Percentiles rank a stretch among this genome's conserved stretches.
Evolutionary conservation across 2,113 vertebrate species (phyloP).

Genomic region (Rhinogobius similis): DNA sequence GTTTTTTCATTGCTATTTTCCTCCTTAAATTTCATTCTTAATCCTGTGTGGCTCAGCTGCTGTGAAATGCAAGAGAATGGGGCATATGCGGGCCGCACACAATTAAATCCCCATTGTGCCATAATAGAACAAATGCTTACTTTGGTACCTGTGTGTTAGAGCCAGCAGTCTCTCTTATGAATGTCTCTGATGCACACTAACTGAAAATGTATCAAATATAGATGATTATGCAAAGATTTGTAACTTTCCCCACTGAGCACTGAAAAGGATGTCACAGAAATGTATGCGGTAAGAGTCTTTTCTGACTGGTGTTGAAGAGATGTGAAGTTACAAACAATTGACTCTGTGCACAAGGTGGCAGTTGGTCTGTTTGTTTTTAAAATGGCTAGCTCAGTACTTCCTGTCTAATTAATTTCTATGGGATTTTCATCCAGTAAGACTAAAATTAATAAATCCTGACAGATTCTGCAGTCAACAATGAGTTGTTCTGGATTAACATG

Average conservation of each 20-base stretch:
- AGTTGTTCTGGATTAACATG: no score
- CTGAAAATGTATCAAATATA: constrained; percentile 16
- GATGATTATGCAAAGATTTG: constrained; percentile 3
- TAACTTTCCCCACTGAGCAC: constrained; percentile 8
- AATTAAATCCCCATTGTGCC: constrained; percentile 33
- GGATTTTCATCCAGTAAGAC: no score
- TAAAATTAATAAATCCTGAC: no score
- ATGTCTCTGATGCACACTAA: constrained; percentile 9
- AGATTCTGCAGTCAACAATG: no score
- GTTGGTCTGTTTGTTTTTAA: no score
- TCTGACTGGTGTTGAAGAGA: no score
- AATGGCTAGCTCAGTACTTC: no score
- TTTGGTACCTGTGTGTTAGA: constrained; percentile 15
- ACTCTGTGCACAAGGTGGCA: no score
- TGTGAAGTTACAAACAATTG: no score
- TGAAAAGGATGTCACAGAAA: background rate
- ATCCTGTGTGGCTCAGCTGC: constrained; percentile 26
- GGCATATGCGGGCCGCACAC: constrained; percentile 1
- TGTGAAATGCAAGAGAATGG: constrained; percentile 22
- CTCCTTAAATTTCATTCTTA: constrained; percentile 20
- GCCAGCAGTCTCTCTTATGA: constrained; percentile 16
- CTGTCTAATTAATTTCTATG: no score
- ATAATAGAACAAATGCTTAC: constrained; percentile 4
- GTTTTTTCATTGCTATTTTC: constrained; percentile 25
- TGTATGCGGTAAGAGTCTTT: no score